A percentile compares a stretch with the other conserved stretches of the same genome.
These are phyloP conservation scores for Nasonia giraulti DNA, from an alignment of 1,140 invertebrate genomes.

Conservation along the genomic window DNA sequence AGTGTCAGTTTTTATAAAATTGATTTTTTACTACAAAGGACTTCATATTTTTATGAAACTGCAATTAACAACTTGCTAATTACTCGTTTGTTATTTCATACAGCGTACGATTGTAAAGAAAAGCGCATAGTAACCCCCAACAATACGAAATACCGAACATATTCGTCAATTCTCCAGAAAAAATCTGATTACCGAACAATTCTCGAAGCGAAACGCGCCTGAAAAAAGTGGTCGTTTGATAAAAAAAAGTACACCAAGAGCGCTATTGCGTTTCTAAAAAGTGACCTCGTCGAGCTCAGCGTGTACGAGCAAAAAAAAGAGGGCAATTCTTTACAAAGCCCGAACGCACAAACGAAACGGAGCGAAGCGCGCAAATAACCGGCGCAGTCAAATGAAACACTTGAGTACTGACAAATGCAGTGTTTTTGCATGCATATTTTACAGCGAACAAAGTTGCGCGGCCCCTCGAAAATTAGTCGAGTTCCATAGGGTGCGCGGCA, in stretches of 20 bases:
- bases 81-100: too few relatives aligned
- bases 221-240: background rate
- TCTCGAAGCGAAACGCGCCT: background rate
- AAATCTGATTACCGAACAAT: background rate
- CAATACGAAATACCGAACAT: too few relatives aligned
- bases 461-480: conserved; percentile 33
- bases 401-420: conserved; percentile 40
- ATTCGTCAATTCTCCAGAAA: too few relatives aligned
- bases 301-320: background rate
- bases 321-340: conserved; percentile 32
- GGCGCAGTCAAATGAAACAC: conserved; percentile 30
- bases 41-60: too few relatives aligned
- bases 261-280: background rate
- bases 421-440: conserved; percentile 37
- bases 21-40: too few relatives aligned
- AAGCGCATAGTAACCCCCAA: too few relatives aligned
- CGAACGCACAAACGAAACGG: conserved; percentile 13
- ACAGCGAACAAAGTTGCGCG: conserved; percentile 30
- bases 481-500: background rate
- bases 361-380: conserved; percentile 19
- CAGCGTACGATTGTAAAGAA: too few relatives aligned
- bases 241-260: background rate
- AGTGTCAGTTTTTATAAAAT: too few relatives aligned
- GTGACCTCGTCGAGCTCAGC: background rate
- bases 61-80: too few relatives aligned